Base-by-base conservation (phyloP, 2,888 invertebrate species). In the Calameuta idolon region DNA sequence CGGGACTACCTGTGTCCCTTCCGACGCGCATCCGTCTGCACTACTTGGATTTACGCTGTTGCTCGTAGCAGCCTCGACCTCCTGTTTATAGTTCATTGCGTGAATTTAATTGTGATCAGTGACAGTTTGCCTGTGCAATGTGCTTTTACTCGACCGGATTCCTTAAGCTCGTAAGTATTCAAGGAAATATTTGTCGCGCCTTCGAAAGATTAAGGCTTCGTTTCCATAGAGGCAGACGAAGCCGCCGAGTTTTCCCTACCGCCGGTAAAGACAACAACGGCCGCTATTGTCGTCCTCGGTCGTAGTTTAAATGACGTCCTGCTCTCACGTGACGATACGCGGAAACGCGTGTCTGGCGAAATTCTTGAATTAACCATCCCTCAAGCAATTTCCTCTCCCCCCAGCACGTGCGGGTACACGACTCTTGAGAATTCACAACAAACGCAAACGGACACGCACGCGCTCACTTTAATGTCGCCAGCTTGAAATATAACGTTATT, bases 41-140 rank as follows among this genome's bases (percentile, higher is more conserved):
- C 31, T 71, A 12, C 12, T 71, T 71, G 71, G 71, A 71, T 71
- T 71, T 71, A 31, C 15, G 23, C 55, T 34, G 71, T 71, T 71
- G 31, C 71, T 71, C 71, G 71, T 23, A 71, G 71, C 71, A 31
- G 9, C 30, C 71, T 31, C 31, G 71, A 71, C 12, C 23, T 55
- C 9, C 23, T 55, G 55, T 55, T 55, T 9, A 55, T 9, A 55
- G 23, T 55, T 55, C 1, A 55, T 3, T 55, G 33, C 81, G 85
- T 77, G 79, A 77, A 76, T 79, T 82, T 78, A 75, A 77, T 77
- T 85, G 86, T 86, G 86, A 34, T 71, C 81, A 81, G 87, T 86
- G 85, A 81, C 83, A 79, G 79, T 84, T 85, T 73, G 31, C 31
- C 69, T 83, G 85, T 85, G 84, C 84, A 84, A 86, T 86, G 86